Evolutionary conservation across 2,888 invertebrate genomes (phyloP).

Genomic region (Oscheius sp.): DNA sequence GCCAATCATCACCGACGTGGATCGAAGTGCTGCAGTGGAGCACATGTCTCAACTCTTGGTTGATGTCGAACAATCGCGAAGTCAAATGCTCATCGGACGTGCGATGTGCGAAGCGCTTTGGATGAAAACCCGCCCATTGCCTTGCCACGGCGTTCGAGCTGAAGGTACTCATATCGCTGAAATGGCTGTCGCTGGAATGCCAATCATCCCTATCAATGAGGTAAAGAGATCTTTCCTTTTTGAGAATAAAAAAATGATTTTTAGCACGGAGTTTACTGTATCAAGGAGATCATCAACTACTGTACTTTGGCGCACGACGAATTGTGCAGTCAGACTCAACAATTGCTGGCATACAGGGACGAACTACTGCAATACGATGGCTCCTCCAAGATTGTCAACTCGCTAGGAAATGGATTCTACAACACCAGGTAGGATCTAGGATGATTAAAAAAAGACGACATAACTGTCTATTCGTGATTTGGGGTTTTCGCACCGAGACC

Average conservation of each 20-base stretch:
- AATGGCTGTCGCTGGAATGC: slow-evolving; percentile 23
- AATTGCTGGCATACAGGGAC: slow-evolving; percentile 43
- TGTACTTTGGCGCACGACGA: slow-evolving; percentile 55
- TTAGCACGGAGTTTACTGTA: slow-evolving; percentile 14
- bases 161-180: slow-evolving; percentile 39
- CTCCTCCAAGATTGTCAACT: slow-evolving; percentile 20
- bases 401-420: slow-evolving; percentile 33
- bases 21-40: slow-evolving; percentile 80
- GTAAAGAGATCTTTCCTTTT: no score
- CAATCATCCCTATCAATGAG: slow-evolving; percentile 15
- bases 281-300: slow-evolving; percentile 15
- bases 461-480: no score
- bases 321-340: slow-evolving; percentile 41
- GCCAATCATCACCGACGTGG: slow-evolving; percentile 95
- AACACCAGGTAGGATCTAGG: slow-evolving; percentile 37
- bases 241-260: no score
- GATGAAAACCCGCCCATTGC: slow-evolving; percentile 33
- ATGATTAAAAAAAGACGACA: no score
- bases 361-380: slow-evolving; percentile 44
- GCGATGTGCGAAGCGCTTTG: slow-evolving; percentile 85
- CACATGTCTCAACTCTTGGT: slow-evolving; percentile 89
- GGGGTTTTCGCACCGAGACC: no score
- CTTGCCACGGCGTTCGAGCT: slow-evolving; percentile 35
- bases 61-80: slow-evolving; percentile 91
- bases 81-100: slow-evolving; percentile 87